These are phyloP conservation scores for Xiphydria camelus DNA, from an alignment of 2,888 invertebrate genomes.

Conservation along the genomic window DNA sequence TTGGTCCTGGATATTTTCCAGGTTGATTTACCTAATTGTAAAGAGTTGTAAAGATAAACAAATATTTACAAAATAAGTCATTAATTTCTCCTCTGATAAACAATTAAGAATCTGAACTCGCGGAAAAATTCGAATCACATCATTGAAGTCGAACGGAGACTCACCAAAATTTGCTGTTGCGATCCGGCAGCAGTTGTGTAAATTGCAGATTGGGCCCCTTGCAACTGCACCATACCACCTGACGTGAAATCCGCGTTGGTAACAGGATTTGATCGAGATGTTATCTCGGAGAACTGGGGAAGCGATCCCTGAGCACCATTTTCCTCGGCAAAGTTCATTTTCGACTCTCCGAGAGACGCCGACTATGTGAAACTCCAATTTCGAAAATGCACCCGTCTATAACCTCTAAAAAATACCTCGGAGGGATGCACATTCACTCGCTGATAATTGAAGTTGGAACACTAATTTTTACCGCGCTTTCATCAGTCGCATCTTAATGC, in stretches of 20 bases:
- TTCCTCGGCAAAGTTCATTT: constrained; percentile 50
- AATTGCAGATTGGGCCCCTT: constrained; percentile 36
- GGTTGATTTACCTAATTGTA: constrained; percentile 44
- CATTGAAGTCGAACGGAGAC: too few species aligned
- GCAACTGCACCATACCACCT: constrained; percentile 31
- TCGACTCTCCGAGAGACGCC: too few species aligned
- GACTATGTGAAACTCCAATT: background rate
- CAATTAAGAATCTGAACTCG: too few species aligned
- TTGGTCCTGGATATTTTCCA: constrained; percentile 45
- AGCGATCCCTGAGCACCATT: constrained; percentile 40
- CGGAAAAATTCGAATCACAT: too few species aligned
- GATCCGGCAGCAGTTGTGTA: constrained; percentile 40
- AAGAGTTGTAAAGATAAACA: too few species aligned
- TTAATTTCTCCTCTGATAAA: too few species aligned
- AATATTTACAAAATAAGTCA: too few species aligned
- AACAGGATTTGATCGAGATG: constrained; percentile 34
- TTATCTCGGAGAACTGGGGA: constrained; percentile 52
- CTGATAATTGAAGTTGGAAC: background rate
- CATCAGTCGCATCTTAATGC: constrained; percentile 18
- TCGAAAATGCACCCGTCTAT: background rate
- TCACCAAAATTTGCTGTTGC: constrained; percentile 38
- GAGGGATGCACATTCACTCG: constrained; percentile 13
- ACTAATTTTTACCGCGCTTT: constrained; percentile 12
- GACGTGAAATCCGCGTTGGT: constrained; percentile 34
- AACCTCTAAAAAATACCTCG: constrained; percentile 2